These are phyloP conservation scores for Charanyca ferruginea DNA, from an alignment of 2,888 invertebrate species.

Conservation along the genomic window DNA sequence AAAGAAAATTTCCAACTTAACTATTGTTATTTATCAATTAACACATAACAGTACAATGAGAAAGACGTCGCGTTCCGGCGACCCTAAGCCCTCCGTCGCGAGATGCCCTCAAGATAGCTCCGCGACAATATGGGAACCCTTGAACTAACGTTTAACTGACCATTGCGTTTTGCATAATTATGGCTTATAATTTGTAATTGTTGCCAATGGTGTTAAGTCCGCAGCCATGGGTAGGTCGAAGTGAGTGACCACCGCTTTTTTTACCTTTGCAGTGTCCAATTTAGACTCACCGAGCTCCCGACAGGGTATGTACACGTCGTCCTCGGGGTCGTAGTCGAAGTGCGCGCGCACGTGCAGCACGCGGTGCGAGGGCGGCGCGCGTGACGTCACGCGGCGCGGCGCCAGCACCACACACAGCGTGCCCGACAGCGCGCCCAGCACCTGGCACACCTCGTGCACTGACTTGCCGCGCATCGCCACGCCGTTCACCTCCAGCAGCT, in stretches of 20 bases:
- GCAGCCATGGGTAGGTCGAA: too few relatives aligned
- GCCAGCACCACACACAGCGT: slow-evolving; percentile 97
- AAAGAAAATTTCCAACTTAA: too few relatives aligned
- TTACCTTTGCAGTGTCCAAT: neutral
- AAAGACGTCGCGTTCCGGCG: too few relatives aligned
- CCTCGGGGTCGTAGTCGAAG: slow-evolving; percentile 99
- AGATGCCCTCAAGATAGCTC: too few relatives aligned
- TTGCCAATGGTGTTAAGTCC: too few relatives aligned
- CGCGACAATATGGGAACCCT: too few relatives aligned
- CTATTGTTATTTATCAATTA: too few relatives aligned
- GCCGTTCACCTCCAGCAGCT: slow-evolving; percentile 97
- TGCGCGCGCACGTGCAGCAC: slow-evolving; percentile 98
- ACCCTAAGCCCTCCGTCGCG: too few relatives aligned
- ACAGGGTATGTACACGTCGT: slow-evolving; percentile 99
- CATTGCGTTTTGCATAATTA: too few relatives aligned
- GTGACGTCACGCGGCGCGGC: slow-evolving; percentile 82
- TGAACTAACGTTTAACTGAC: too few relatives aligned
- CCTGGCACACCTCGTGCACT: slow-evolving; percentile 99
- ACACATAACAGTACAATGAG: too few relatives aligned
- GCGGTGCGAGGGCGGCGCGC: slow-evolving; percentile 83
- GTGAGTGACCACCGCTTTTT: neutral
- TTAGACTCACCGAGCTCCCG: slow-evolving; percentile 95
- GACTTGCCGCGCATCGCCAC: slow-evolving; percentile 98
- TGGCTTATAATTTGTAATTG: too few relatives aligned
- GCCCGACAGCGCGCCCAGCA: slow-evolving; percentile 98